Evolutionary conservation across 1,140 invertebrate genomes (phyloP).

Genomic region (Alviniconcha marisindica): DNA sequence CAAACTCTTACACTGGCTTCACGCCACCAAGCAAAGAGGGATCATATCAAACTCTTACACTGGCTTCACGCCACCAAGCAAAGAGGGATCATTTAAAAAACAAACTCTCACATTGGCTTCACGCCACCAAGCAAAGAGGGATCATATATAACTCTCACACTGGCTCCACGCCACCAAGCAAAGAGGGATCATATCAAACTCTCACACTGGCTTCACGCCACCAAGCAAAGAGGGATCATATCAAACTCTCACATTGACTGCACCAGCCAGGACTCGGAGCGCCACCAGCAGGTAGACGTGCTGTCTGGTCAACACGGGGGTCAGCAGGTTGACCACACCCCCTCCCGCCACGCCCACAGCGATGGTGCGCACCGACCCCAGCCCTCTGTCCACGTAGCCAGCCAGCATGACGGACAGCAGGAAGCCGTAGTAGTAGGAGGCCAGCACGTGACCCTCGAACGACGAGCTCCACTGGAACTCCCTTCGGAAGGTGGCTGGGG

Average conservation of each 20-base stretch:
- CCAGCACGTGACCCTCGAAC: constrained; percentile 86
- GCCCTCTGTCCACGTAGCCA: constrained; percentile 82
- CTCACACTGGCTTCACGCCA: no score
- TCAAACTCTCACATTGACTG: constrained; percentile 66
- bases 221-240: background rate
- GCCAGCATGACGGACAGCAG: constrained; percentile 86
- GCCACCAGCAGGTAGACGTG: constrained; percentile 62
- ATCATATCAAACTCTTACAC: no score
- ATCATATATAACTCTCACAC: no score
- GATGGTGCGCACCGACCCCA: constrained; percentile 84
- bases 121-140: no score
- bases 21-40: no score
- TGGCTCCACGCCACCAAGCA: no score
- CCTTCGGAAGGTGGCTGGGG: no score
- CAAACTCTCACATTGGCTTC: no score
- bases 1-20: no score
- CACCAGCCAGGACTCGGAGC: constrained; percentile 71
- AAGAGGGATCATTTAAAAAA: no score
- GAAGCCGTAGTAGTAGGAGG: constrained; percentile 89
- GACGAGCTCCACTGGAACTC: constrained; percentile 89
- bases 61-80: no score
- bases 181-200: no score
- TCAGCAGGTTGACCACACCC: constrained; percentile 87
- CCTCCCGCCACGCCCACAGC: constrained; percentile 87
- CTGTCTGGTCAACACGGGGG: constrained; percentile 84